These are phyloP conservation scores for Drosophila percnosoma DNA, from an alignment of 2,888 invertebrate genomes.

Conservation along the genomic window DNA sequence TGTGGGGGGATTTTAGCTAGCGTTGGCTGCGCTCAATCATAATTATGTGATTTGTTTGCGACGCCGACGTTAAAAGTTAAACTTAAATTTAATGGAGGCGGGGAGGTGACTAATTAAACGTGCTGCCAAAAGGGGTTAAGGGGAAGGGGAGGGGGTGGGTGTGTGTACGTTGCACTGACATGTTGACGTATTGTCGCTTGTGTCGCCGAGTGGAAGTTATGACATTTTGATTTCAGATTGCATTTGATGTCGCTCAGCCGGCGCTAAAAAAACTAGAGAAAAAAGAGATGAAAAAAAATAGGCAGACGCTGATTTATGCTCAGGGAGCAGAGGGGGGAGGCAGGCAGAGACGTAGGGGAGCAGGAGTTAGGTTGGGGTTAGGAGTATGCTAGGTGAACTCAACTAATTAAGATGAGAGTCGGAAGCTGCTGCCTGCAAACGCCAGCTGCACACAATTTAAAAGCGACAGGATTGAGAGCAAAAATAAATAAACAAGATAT, in stretches of 20 bases:
- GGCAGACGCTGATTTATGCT: constrained; percentile 35
- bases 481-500: neutral
- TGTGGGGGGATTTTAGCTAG: constrained; percentile 11
- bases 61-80: constrained; percentile 43
- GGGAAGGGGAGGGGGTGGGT: neutral
- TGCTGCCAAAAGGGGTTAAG: constrained; percentile 6
- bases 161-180: constrained; percentile 13
- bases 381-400: constrained; percentile 16
- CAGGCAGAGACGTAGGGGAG: neutral
- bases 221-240: constrained; percentile 82
- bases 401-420: constrained; percentile 50
- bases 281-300: neutral
- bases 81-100: constrained; percentile 5
- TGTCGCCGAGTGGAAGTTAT: constrained; percentile 79
- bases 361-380: neutral
- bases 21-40: constrained; percentile 81
- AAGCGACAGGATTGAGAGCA: constrained; percentile 7
- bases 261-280: constrained; percentile 23
- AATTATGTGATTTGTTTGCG: constrained; percentile 83
- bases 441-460: constrained; percentile 54
- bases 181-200: constrained; percentile 83
- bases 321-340: neutral
- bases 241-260: constrained; percentile 80
- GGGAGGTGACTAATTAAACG: constrained; percentile 67
- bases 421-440: constrained; percentile 6